Conservation (phyloP, 2,797 vertebrate species). For the Otus scops region DNA sequence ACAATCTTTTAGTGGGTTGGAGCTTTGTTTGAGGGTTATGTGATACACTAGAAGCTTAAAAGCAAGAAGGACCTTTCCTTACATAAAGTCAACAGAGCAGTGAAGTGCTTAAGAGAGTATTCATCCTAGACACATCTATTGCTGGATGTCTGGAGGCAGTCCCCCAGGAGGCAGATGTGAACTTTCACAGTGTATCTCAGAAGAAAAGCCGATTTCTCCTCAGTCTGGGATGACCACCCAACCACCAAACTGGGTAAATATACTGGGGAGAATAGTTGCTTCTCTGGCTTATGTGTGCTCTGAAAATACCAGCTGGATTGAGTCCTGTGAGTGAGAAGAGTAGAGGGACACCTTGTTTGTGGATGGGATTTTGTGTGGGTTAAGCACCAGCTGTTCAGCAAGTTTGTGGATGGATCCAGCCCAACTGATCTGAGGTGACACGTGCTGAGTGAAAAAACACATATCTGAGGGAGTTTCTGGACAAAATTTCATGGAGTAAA, state of each 20-base stretch:
- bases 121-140: not conserved
- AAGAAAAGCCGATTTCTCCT: not conserved
- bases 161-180: not conserved
- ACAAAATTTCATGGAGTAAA: not conserved
- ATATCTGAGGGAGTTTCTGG: constrained; percentile 15
- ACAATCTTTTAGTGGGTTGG: not conserved
- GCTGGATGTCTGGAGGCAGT: not conserved
- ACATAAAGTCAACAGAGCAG: not conserved
- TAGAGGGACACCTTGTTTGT: not conserved
- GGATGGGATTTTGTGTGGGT: constrained; percentile 8
- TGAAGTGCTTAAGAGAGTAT: not conserved
- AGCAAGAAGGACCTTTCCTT: not conserved
- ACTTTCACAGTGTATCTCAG: not conserved
- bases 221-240: not conserved
- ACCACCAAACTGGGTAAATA: not conserved
- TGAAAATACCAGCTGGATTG: not conserved
- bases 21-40: not conserved
- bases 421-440: not conserved
- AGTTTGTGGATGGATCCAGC: constrained; percentile 20
- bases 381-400: constrained; percentile 29
- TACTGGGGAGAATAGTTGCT: not conserved
- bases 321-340: not conserved
- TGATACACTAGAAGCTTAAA: not conserved
- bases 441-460: not conserved
- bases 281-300: not conserved